A percentile compares a stretch with the other conserved stretches of the same genome.
Evolutionary conservation across 1,140 invertebrate species (phyloP).

Genomic region (Temnothorax nylanderi): DNA sequence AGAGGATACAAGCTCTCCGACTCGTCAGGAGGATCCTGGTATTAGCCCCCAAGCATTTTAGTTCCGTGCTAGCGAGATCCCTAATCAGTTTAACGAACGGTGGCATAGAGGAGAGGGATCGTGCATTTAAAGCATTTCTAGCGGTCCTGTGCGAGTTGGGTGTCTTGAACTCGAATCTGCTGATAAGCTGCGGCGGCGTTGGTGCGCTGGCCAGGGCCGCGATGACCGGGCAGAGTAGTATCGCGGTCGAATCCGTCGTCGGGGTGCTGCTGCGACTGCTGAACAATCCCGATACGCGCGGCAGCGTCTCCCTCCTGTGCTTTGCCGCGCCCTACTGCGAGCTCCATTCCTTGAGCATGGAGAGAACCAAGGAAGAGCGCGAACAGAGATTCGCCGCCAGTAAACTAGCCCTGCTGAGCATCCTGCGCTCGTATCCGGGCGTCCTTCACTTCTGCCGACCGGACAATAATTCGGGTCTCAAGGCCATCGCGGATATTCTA

Average conservation of each 20-base stretch:
- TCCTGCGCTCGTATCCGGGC: constrained; percentile 96
- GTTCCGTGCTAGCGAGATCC: constrained; percentile 89
- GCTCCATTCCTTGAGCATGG: constrained; percentile 91
- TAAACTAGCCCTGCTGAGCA: constrained; percentile 93
- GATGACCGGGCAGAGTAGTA: constrained; percentile 92
- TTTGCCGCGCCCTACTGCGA: constrained; percentile 97
- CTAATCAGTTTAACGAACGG: constrained; percentile 94
- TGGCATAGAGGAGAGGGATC: constrained; percentile 91
- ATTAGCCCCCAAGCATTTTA: constrained; percentile 89
- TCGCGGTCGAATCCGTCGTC: constrained; percentile 94
- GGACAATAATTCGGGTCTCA: constrained; percentile 89
- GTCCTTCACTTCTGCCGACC: constrained; percentile 94
- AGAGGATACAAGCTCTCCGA: constrained; percentile 95
- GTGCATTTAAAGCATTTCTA: constrained; percentile 92
- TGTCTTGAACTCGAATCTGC: constrained; percentile 92
- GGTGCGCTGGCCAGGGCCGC: constrained; percentile 93
- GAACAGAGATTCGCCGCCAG: constrained; percentile 94
- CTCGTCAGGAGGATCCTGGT: constrained; percentile 91
- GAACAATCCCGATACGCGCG: constrained; percentile 94
- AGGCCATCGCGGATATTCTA: constrained; percentile 94
- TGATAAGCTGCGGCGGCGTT: constrained; percentile 94
- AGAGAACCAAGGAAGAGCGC: constrained; percentile 90
- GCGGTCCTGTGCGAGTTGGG: constrained; percentile 95
- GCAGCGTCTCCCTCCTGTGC: constrained; percentile 92
- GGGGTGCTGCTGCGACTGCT: constrained; percentile 94